phyloP scores from a whole-genome alignment of 2,113 vertebrate species.

The Microcebus murinus region DNA sequence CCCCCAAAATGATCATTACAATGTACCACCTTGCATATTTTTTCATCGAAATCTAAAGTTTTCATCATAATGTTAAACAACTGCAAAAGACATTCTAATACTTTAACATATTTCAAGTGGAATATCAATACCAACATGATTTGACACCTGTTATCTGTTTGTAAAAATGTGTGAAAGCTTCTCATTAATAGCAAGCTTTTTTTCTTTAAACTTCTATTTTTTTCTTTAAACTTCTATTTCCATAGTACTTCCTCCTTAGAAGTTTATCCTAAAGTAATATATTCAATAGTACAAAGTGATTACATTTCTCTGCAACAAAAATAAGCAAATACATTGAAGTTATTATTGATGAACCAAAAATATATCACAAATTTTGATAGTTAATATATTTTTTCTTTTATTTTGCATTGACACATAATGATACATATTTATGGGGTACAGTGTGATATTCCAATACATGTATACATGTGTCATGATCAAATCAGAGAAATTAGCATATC shows the following conservation, averaged over 20 bases:
- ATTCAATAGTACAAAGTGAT: neutral
- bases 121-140: neutral
- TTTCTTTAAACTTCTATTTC: neutral
- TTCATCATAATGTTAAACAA: neutral
- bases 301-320: conserved; percentile 9
- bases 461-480: no score
- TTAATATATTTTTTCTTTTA: neutral
- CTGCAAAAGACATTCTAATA: neutral
- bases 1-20: neutral
- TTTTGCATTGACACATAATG: no score
- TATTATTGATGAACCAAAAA: neutral
- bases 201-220: neutral
- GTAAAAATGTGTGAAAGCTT: neutral
- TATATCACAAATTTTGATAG: neutral
- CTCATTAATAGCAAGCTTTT: neutral
- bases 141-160: neutral
- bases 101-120: conserved; percentile 6
- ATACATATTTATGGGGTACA: no score
- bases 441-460: no score
- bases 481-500: no score
- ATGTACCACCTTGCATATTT: neutral
- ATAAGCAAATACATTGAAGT: neutral
- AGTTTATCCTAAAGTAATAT: neutral
- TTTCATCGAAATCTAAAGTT: neutral
- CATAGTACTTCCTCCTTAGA: neutral